Evolutionary conservation across 2,888 invertebrate genomes (phyloP), one percentile per base, ranked within the genome.

Genomic region (Torymus auratus): DNA sequence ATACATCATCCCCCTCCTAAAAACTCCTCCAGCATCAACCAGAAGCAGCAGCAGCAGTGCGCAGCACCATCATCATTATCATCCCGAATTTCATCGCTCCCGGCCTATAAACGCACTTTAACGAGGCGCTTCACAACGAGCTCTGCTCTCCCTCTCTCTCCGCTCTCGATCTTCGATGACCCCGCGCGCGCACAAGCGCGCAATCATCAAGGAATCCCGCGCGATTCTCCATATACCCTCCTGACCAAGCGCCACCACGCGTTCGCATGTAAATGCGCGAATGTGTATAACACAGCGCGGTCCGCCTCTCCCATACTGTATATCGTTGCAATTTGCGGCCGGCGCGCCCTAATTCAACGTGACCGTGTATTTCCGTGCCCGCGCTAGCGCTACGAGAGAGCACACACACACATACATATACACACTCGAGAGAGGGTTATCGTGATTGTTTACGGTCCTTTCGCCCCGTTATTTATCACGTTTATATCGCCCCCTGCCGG

Each of bases 261-360:
- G 28, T 28, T 28, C 28, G 28, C 28, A 28, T 28, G 28, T 28
- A 28, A 28, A 28, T 28, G 28, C 28, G 28, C 28, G 28, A 28
- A 28, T 28, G 28, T 28, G 28, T 28, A 28, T 28, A 28, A 28
- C 28, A 7, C 20, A 20, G 20, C 28, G 3, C 62, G n/a, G 5
- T 13, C n/a, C 7, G 58, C 62, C n/a, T 4, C 62, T 7, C 62
- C 14, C 14, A 7, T 11, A 55, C 23, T 15, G 23, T 69, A n/a
- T 41, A 52, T 71, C 60, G 60, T 71, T 23, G 60, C 60, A 60
- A 71, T 71, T 71, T 71, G 71, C 60, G 60, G 71, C 52, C 14
- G 60, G 2, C 23, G 17, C 20, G 67, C 60, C 71, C 60, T 71
- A 71, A 60, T 71, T 71, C 71, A 60, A 17, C 20, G 60, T 20